phyloP scores from a whole-genome alignment of 2,113 vertebrate species.

The Anoplopoma fimbria region DNA sequence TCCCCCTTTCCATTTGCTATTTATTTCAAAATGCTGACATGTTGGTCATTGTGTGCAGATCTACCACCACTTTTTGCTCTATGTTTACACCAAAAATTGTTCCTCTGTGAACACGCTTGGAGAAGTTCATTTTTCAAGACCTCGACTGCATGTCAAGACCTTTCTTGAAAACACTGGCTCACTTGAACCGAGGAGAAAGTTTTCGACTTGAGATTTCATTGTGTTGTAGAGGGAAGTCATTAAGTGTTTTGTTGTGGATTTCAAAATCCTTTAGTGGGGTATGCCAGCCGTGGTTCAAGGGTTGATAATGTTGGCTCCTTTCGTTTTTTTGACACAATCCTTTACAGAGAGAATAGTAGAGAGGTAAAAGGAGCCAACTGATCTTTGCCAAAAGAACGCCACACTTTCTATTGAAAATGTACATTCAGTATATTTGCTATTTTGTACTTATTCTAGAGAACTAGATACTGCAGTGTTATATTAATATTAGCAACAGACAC shows the following conservation, averaged over 20 bases:
- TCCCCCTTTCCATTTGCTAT: conserved; percentile 62
- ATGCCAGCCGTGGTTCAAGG: conserved; percentile 14
- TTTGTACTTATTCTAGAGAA: conserved; percentile 1
- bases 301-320: neutral
- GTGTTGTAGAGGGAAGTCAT: neutral
- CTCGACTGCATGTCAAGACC: conserved; percentile 43
- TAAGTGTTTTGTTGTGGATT: conserved; percentile 12
- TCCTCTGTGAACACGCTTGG: conserved; percentile 12
- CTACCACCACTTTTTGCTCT: conserved; percentile 53
- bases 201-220: conserved; percentile 7
- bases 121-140: conserved; percentile 28
- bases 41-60: conserved; percentile 67
- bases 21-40: conserved; percentile 75
- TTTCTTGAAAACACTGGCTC: conserved; percentile 19
- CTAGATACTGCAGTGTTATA: neutral
- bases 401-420: neutral
- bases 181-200: neutral
- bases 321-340: neutral
- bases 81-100: conserved; percentile 39
- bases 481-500: conserved; percentile 2
- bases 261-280: neutral
- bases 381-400: neutral
- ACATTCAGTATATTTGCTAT: neutral
- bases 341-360: neutral
- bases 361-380: neutral